Evolutionary conservation across 1,140 invertebrate species (phyloP).

Genomic region (Bombus waltoni): DNA sequence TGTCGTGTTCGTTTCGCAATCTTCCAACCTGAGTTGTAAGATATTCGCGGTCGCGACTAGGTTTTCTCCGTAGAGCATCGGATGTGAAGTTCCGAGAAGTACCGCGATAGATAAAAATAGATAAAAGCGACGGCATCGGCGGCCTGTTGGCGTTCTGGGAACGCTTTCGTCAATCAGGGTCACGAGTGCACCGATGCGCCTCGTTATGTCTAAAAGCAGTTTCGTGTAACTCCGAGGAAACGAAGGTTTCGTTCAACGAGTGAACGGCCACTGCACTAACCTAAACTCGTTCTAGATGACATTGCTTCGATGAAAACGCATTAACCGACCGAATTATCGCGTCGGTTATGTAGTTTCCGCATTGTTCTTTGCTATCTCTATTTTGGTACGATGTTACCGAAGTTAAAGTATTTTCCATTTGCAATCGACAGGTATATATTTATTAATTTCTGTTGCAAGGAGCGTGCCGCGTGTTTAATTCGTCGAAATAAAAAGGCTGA

Average conservation of each 20-base stretch:
- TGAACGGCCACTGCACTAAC: background rate
- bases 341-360: too few relatives aligned
- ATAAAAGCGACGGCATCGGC: constrained; percentile 39
- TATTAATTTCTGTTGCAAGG: too few relatives aligned
- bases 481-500: too few relatives aligned
- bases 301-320: background rate
- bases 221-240: constrained; percentile 25
- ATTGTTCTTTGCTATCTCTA: too few relatives aligned
- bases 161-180: constrained; percentile 49
- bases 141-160: constrained; percentile 40
- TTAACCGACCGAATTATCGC: too few relatives aligned
- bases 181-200: constrained; percentile 34
- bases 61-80: constrained; percentile 14
- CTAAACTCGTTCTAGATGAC: background rate
- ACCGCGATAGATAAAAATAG: constrained; percentile 49
- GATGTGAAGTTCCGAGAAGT: constrained; percentile 24
- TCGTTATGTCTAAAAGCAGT: constrained; percentile 40
- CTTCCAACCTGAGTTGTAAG: background rate
- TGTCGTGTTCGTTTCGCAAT: background rate
- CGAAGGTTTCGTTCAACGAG: constrained; percentile 2
- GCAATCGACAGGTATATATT: too few relatives aligned
- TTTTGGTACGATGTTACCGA: too few relatives aligned
- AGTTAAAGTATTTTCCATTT: too few relatives aligned
- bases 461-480: too few relatives aligned
- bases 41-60: background rate